phyloP scores from a whole-genome alignment of 2,113 vertebrate species.

The Aphyosemion australe region DNA sequence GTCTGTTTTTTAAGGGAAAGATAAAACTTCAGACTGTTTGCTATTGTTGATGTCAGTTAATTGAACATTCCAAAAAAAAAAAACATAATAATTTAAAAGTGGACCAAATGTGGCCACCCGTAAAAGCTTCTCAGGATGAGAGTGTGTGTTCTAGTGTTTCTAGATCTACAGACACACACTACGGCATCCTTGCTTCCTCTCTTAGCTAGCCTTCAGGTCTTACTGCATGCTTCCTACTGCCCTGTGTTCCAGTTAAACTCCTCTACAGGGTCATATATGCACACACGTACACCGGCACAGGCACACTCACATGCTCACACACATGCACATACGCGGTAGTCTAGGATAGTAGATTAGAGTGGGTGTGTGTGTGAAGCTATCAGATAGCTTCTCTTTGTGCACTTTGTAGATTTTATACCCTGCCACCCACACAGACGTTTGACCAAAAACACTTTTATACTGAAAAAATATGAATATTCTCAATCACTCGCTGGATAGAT shows the following conservation, averaged over 20 bases:
- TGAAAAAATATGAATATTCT: slow-evolving; percentile 63
- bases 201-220: slow-evolving; percentile 78
- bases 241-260: slow-evolving; percentile 70
- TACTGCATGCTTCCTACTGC: slow-evolving; percentile 79
- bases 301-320: slow-evolving; percentile 17
- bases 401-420: slow-evolving; percentile 81
- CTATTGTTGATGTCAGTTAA: slow-evolving; percentile 72
- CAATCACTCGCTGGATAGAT: slow-evolving; percentile 63
- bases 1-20: slow-evolving; percentile 28
- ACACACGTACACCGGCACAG: slow-evolving; percentile 39
- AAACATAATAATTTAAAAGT: slow-evolving; percentile 12
- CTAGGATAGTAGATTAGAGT: slow-evolving; percentile 63
- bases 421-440: slow-evolving; percentile 73
- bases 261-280: slow-evolving; percentile 72
- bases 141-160: slow-evolving; percentile 70
- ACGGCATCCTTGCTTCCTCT: slow-evolving; percentile 72
- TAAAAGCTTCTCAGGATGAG: slow-evolving; percentile 64
- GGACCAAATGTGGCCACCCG: slow-evolving; percentile 50
- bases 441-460: slow-evolving; percentile 79
- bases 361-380: slow-evolving; percentile 69
- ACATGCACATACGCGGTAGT: slow-evolving; percentile 59
- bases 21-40: slow-evolving; percentile 58
- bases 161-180: slow-evolving; percentile 53
- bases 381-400: slow-evolving; percentile 71
- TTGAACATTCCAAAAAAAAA: slow-evolving; percentile 70